These are phyloP conservation scores for Petroica traversi DNA, from an alignment of 2,113 vertebrate species.

Conservation along the genomic window DNA sequence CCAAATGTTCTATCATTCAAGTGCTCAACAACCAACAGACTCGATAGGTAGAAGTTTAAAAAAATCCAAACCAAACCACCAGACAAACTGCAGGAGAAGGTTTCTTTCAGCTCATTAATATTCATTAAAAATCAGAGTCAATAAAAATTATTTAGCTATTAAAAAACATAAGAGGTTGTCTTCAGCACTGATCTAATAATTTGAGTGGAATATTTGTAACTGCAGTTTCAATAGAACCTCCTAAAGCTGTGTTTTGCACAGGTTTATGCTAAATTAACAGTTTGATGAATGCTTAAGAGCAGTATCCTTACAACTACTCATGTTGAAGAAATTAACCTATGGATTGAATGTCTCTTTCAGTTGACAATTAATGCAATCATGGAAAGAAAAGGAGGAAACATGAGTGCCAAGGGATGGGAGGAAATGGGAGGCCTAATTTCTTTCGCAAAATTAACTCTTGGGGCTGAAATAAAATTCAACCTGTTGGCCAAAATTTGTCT, in stretches of 20 bases:
- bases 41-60: neutral
- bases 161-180: neutral
- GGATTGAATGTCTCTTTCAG: neutral
- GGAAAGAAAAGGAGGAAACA: constrained; percentile 6
- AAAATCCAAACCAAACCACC: no score
- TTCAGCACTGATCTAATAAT: neutral
- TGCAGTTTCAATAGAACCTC: neutral
- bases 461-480: constrained; percentile 46
- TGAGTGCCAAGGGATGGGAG: constrained; percentile 9
- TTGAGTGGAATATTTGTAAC: neutral
- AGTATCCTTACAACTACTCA: neutral
- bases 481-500: constrained; percentile 11
- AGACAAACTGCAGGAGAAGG: neutral
- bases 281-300: neutral
- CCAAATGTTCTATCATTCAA: neutral
- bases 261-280: neutral
- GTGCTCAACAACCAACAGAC: neutral
- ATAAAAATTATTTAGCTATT: neutral
- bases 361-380: neutral
- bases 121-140: neutral
- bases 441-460: constrained; percentile 26
- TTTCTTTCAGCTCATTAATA: neutral
- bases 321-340: neutral
- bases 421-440: constrained; percentile 22
- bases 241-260: neutral